Evolutionary conservation across 2,888 invertebrate species (phyloP).

Genomic region (Trissolcus brochymenae): DNA sequence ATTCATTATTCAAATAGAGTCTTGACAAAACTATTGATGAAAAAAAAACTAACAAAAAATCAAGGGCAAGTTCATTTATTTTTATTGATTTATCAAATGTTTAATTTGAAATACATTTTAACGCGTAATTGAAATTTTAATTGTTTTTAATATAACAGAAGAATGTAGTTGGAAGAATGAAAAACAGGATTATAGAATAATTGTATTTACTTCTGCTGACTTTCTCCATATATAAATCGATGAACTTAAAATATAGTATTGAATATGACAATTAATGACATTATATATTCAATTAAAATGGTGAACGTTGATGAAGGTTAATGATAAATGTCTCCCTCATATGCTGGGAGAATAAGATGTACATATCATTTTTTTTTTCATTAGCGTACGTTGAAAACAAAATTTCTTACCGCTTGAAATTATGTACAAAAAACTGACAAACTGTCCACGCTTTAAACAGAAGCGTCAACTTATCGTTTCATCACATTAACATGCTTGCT

Average conservation of each 20-base stretch:
- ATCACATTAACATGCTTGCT: conserved; percentile 37
- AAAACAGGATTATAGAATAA: conserved; percentile 65
- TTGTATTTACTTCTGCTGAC: conserved; percentile 67
- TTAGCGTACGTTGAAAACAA: conserved; percentile 21
- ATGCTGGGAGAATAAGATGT: conserved; percentile 47
- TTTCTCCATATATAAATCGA: conserved; percentile 66
- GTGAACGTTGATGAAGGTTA: conserved; percentile 41
- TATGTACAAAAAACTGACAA: too few relatives aligned
- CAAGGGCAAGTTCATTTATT: too few relatives aligned
- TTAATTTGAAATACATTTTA: too few relatives aligned
- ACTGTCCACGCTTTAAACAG: conserved; percentile 22
- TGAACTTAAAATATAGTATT: conserved; percentile 68
- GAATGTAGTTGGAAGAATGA: conserved; percentile 32
- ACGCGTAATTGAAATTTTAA: too few relatives aligned
- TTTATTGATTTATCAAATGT: too few relatives aligned
- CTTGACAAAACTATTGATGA: too few relatives aligned
- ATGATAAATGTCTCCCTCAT: conserved; percentile 49
- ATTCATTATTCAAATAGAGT: too few relatives aligned
- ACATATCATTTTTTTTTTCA: conserved; percentile 27
- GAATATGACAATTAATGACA: conserved; percentile 58
- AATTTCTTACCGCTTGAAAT: too few relatives aligned
- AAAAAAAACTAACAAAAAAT: too few relatives aligned
- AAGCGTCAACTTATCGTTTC: conserved; percentile 47
- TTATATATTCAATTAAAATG: conserved; percentile 46
- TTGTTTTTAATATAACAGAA: background rate